Evolutionary conservation across 1,140 invertebrate species (phyloP).

Genomic region (Camponotus pennsylvanicus): DNA sequence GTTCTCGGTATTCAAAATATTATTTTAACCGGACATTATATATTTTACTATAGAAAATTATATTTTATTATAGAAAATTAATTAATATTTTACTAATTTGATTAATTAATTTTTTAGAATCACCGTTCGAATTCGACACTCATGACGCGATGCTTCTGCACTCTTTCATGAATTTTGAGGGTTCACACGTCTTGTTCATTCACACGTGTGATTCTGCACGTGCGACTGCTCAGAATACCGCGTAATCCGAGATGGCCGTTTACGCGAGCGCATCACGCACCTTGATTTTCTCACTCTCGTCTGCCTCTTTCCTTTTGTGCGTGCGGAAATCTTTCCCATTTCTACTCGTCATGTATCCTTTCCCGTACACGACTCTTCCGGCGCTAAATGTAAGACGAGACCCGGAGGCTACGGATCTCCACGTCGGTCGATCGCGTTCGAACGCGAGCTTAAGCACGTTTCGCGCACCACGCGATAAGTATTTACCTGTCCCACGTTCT

Average conservation of each 20-base stretch:
- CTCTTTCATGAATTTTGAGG: conserved; percentile 56
- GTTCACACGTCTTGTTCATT: background rate
- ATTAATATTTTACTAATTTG: background rate
- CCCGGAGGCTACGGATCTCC: background rate
- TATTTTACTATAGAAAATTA: background rate
- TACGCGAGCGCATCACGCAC: conserved; percentile 32
- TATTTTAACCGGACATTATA: background rate
- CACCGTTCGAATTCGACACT: conserved; percentile 37
- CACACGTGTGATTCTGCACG: conserved; percentile 55
- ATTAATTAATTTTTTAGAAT: background rate
- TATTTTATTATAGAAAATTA: background rate
- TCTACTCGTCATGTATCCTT: conserved; percentile 9
- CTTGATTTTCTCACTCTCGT: conserved; percentile 3
- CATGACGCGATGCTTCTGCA: conserved; percentile 41
- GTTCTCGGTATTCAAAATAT: background rate
- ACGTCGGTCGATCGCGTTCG: background rate
- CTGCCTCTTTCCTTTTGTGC: conserved; percentile 46
- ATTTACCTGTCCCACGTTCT: conserved; percentile 42
- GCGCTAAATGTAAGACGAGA: conserved; percentile 58
- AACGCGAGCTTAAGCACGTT: background rate
- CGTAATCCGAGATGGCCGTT: conserved; percentile 77
- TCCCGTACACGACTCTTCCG: conserved; percentile 43
- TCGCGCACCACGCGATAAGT: conserved; percentile 20
- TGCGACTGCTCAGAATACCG: conserved; percentile 62
- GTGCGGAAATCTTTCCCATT: conserved; percentile 20